Conservation (phyloP, 2,888 invertebrate genomes). For the Thera britannica region DNA sequence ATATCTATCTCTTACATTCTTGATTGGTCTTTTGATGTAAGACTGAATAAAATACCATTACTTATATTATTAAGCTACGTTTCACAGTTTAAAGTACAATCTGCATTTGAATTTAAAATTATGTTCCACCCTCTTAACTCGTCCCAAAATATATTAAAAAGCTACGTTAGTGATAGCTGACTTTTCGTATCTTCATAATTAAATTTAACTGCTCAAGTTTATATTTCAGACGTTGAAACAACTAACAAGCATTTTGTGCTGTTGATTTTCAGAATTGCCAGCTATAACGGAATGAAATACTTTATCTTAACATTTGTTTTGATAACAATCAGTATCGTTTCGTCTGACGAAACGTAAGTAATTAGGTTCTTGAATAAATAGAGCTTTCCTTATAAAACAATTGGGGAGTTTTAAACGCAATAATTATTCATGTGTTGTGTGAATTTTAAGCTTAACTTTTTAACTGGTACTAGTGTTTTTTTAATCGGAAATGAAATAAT, state of each 20-base stretch:
- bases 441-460: neutral
- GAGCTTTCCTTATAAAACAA: neutral
- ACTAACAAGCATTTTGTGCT: conserved; percentile 49
- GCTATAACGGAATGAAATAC: conserved; percentile 41
- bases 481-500: no score
- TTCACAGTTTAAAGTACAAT: neutral
- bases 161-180: conserved; percentile 27
- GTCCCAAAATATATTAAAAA: conserved; percentile 17
- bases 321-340: conserved; percentile 33
- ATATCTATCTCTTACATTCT: no score
- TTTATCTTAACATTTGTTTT: conserved; percentile 41
- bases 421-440: neutral
- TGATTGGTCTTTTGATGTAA: neutral
- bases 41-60: neutral
- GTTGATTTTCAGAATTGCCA: conserved; percentile 48
- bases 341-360: conserved; percentile 9
- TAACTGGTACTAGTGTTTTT: no score
- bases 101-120: neutral
- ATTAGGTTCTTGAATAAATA: conserved; percentile 9
- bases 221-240: conserved; percentile 47
- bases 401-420: neutral
- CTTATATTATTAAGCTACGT: neutral
- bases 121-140: neutral
- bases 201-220: conserved; percentile 40
- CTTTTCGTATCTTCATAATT: conserved; percentile 28